Conservation (phyloP, 2,888 invertebrate species). For the Asteroscopus sphinx region DNA sequence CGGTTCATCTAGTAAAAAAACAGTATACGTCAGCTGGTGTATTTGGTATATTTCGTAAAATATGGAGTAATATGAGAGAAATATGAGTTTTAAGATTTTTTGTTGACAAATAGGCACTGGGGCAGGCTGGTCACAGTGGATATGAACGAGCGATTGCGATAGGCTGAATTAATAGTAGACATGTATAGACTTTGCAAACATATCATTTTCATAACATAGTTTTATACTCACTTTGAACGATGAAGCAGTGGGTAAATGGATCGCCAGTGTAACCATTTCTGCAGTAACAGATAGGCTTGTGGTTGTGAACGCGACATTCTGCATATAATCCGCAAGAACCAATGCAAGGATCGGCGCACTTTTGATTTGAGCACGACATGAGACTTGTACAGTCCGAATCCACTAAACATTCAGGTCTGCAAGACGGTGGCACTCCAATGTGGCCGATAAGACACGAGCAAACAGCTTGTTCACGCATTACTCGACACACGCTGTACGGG, state of each 20-base stretch:
- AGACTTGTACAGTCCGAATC: constrained; percentile 94
- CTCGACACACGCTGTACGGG: constrained; percentile 92
- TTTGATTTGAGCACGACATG: constrained; percentile 94
- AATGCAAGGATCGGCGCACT: constrained; percentile 94
- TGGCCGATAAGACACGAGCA: constrained; percentile 94
- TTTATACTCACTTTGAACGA: constrained; percentile 71
- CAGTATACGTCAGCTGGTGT: background rate
- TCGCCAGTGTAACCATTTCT: constrained; percentile 93
- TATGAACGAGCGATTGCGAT: too few species aligned
- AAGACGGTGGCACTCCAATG: constrained; percentile 93
- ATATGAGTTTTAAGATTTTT: too few species aligned
- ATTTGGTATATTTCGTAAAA: background rate
- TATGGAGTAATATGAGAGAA: too few species aligned
- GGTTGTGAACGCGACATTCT: constrained; percentile 94
- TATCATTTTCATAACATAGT: background rate
- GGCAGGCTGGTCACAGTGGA: too few species aligned
- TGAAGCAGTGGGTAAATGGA: constrained; percentile 93
- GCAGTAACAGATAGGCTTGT: constrained; percentile 96
- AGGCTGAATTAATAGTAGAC: too few species aligned
- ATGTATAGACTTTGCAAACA: background rate
- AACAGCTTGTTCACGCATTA: constrained; percentile 88
- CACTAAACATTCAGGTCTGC: constrained; percentile 95
- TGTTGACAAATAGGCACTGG: too few species aligned
- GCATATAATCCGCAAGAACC: constrained; percentile 95
- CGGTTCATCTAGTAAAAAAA: constrained; percentile 66